Evolutionary conservation across 2,113 vertebrate genomes (phyloP).

Genomic region (Girardinichthys multiradiatus): DNA sequence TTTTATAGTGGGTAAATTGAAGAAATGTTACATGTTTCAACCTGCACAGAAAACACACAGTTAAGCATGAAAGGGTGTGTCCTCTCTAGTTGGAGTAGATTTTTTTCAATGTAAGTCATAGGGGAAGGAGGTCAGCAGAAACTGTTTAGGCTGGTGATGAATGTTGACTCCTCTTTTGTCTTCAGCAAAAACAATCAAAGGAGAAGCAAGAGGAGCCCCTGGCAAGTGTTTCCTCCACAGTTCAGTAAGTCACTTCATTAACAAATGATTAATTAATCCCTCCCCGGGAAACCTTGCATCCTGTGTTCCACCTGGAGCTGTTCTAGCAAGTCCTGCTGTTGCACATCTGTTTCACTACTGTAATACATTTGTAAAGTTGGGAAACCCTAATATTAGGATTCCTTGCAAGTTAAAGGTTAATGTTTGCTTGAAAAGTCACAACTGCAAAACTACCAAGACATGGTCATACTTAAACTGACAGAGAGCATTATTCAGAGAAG

Average conservation of each 20-base stretch:
- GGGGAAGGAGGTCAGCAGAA: too few relatives aligned
- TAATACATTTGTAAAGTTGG: background rate
- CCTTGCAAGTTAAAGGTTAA: too few relatives aligned
- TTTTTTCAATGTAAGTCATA: too few relatives aligned
- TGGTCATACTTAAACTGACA: too few relatives aligned
- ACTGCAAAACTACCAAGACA: too few relatives aligned
- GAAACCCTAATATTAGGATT: background rate
- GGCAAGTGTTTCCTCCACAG: constrained; percentile 34
- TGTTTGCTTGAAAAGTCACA: too few relatives aligned
- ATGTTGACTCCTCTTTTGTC: constrained; percentile 9
- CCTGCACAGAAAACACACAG: background rate
- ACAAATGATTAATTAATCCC: background rate
- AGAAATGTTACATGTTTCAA: background rate
- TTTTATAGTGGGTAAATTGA: background rate
- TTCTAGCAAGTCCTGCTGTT: constrained; percentile 1
- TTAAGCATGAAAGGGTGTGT: background rate
- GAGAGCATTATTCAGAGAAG: too few relatives aligned
- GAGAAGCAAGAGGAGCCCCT: constrained; percentile 46
- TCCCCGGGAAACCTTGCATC: background rate
- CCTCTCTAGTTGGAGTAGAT: background rate
- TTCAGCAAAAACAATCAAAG: constrained; percentile 71
- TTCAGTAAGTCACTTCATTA: constrained; percentile 72
- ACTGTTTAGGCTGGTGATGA: too few relatives aligned
- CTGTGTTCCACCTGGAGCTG: background rate
- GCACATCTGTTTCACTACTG: background rate